phyloP scores from a whole-genome alignment of 2,113 vertebrate genomes.

The Poeciliopsis prolifica region DNA sequence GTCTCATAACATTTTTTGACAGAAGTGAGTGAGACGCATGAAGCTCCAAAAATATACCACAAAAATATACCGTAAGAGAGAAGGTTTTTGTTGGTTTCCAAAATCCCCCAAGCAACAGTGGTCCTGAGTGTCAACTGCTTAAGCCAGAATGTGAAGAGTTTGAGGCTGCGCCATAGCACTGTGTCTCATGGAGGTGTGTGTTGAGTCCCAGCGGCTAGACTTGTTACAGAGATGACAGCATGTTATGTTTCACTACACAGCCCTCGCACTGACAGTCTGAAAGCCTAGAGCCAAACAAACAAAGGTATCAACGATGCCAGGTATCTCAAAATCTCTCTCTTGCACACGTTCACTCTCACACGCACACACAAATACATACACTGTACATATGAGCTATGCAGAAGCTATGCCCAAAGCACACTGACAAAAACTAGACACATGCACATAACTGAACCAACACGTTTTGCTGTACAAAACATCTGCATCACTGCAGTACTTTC shows the following conservation, averaged over 20 bases:
- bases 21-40: constrained; percentile 23
- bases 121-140: constrained; percentile 60
- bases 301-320: constrained; percentile 64
- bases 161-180: constrained; percentile 51
- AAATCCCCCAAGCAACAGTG: constrained; percentile 34
- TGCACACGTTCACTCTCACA: constrained; percentile 4
- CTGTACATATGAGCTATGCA: constrained; percentile 7
- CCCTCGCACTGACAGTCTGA: constrained; percentile 71
- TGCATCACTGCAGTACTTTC: constrained; percentile 56
- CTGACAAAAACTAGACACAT: constrained; percentile 27
- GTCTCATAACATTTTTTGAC: neutral
- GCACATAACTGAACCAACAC: constrained; percentile 24
- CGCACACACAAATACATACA: constrained; percentile 4
- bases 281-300: constrained; percentile 78
- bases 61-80: neutral
- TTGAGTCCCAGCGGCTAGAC: constrained; percentile 65
- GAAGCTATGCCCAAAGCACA: constrained; percentile 9
- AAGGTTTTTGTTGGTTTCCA: constrained; percentile 35
- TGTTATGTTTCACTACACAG: constrained; percentile 76
- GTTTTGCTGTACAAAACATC: constrained; percentile 52
- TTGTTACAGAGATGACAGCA: constrained; percentile 79
- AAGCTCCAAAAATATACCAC: constrained; percentile 15
- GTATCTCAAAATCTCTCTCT: constrained; percentile 63
- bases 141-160: constrained; percentile 47
- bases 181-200: constrained; percentile 65